These are phyloP conservation scores for Corvus moneduloides DNA, from an alignment of 2,113 vertebrate species.

Conservation along the genomic window DNA sequence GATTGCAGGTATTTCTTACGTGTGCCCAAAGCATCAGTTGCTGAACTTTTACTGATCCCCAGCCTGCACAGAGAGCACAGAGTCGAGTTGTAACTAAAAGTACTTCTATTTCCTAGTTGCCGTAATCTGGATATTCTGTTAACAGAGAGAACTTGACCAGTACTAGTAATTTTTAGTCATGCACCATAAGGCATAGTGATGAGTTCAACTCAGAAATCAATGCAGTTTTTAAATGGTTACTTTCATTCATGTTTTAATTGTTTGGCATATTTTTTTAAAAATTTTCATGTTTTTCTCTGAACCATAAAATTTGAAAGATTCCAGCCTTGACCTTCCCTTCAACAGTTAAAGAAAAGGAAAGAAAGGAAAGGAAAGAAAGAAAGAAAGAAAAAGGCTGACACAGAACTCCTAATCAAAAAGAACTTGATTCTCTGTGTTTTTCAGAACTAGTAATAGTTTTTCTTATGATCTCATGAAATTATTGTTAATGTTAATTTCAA, in stretches of 20 bases:
- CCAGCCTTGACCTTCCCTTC: not conserved
- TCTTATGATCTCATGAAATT: not conserved
- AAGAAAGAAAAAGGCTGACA: not conserved
- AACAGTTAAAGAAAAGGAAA: not conserved
- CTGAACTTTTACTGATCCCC: conserved; percentile 58
- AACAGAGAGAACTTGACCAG: not conserved
- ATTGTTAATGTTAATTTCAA: not conserved
- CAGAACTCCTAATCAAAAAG: not conserved
- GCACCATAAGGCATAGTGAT: fast-evolving
- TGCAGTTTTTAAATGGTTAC: not conserved
- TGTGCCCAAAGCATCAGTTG: conserved; percentile 8
- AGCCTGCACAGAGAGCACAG: not conserved
- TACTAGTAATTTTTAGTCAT: not conserved
- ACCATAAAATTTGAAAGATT: not conserved
- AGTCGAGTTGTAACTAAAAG: not conserved
- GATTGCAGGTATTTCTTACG: conserved; percentile 32
- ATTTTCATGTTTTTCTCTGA: not conserved
- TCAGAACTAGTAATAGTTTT: not conserved
- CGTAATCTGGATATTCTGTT: not conserved
- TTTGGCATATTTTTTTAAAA: not conserved
- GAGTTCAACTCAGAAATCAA: not conserved
- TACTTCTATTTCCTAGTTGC: not conserved
- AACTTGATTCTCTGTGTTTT: not conserved
- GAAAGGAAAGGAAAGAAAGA: too few relatives aligned
- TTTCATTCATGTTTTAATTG: not conserved